A percentile compares a stretch with the other conserved stretches of the same genome.
Evolutionary conservation across 2,797 vertebrate species (phyloP).

Genomic region (Xyrichtys novacula): DNA sequence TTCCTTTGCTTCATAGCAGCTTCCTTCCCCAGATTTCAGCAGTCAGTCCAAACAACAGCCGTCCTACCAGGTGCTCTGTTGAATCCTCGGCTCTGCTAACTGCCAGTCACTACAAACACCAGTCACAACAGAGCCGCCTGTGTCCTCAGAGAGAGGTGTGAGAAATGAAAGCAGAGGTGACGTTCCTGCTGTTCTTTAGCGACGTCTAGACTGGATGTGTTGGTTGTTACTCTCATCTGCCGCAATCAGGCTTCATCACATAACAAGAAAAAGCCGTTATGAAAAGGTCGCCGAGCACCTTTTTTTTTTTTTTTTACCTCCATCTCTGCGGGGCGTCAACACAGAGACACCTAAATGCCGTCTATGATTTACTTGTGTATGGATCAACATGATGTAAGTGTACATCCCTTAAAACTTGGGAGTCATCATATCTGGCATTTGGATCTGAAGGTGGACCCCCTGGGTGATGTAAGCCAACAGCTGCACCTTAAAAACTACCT

Average conservation of each 20-base stretch:
- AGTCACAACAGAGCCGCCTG: slow-evolving; percentile 49
- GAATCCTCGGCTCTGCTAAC: slow-evolving; percentile 29
- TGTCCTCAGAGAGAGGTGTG: slow-evolving; percentile 32
- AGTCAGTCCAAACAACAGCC: slow-evolving; percentile 47
- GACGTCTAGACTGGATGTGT: slow-evolving; percentile 38
- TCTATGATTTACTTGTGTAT: slow-evolving; percentile 35
- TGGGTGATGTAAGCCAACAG: no score
- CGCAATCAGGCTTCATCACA: slow-evolving; percentile 60
- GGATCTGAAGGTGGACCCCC: neutral
- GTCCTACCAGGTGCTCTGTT: neutral
- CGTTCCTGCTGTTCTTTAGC: slow-evolving; percentile 50
- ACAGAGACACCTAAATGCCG: slow-evolving; percentile 27
- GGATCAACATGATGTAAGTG: neutral
- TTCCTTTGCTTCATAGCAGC: no score
- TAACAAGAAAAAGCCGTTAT: slow-evolving; percentile 71
- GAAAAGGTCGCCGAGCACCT: slow-evolving; percentile 65
- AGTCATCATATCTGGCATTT: neutral
- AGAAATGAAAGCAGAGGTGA: slow-evolving; percentile 29
- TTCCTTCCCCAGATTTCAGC: neutral
- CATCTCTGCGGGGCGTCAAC: slow-evolving; percentile 28
- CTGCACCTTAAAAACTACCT: no score
- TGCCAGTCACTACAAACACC: slow-evolving; percentile 51
- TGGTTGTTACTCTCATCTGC: slow-evolving; percentile 54
- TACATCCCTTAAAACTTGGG: no score
- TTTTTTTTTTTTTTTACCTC: slow-evolving; percentile 12